A percentile compares a stretch with the other conserved stretches of the same genome.
Evolutionary conservation across 1,140 invertebrate species (phyloP).

Genomic region (Drosophila athabasca): DNA sequence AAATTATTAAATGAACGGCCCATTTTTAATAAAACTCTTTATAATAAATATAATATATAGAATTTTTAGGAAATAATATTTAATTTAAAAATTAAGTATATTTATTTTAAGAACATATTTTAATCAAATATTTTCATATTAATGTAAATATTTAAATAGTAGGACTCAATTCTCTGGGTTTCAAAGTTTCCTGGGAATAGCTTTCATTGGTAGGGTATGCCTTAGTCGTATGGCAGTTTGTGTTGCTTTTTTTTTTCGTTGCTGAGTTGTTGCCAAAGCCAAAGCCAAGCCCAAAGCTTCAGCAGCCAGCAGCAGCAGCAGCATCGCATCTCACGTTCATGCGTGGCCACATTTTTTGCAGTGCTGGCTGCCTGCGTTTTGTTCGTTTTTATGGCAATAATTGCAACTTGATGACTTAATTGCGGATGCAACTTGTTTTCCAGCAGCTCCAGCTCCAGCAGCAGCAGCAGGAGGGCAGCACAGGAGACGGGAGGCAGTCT

Average conservation of each 20-base stretch:
- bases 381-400: conserved; percentile 82
- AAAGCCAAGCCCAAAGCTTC: conserved; percentile 14
- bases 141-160: too few species aligned
- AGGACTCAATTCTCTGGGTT: too few species aligned
- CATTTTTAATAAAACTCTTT: too few species aligned
- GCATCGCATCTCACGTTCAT: conserved; percentile 71
- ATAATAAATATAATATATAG: too few species aligned
- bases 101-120: too few species aligned
- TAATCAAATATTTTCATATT: too few species aligned
- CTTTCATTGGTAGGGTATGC: not conserved
- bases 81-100: too few species aligned
- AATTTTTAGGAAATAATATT: too few species aligned
- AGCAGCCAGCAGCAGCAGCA: conserved; percentile 38
- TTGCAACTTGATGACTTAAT: conserved; percentile 82
- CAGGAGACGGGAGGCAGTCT: conserved; percentile 7
- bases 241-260: conserved; percentile 4
- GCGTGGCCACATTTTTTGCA: conserved; percentile 77
- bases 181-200: too few species aligned
- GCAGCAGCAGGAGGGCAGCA: conserved; percentile 16
- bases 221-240: not conserved
- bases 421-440: conserved; percentile 82
- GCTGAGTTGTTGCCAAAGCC: conserved; percentile 4
- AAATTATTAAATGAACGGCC: too few species aligned
- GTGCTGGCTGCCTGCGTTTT: conserved; percentile 65
- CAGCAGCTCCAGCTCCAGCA: conserved; percentile 44